Conservation (phyloP, 2,113 vertebrate genomes). For the Eurystomus gularis region DNA sequence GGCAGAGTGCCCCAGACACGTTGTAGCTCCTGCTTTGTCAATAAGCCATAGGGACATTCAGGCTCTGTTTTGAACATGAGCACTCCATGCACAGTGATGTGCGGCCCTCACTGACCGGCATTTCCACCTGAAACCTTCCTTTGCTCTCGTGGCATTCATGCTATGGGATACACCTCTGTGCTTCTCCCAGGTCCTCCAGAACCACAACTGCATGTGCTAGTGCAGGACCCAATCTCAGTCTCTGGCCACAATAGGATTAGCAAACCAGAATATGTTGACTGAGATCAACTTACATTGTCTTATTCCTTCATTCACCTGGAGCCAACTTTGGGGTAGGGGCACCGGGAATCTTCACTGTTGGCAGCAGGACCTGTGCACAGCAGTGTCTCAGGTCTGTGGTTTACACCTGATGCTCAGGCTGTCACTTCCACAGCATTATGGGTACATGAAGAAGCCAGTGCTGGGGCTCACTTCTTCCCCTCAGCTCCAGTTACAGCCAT, state of each 20-base stretch:
- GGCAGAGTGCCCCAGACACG: neutral
- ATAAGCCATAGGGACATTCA: neutral
- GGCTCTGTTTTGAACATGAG: neutral
- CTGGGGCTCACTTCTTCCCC: neutral
- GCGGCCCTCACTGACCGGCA: neutral
- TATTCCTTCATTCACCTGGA: neutral
- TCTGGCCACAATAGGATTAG: accelerated
- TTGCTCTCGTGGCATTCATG: neutral
- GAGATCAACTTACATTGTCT: neutral
- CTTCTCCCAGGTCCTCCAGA: neutral
- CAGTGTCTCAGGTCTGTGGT: neutral
- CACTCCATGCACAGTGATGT: accelerated
- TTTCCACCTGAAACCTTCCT: neutral
- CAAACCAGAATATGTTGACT: neutral
- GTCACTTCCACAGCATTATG: neutral
- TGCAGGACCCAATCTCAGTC: neutral
- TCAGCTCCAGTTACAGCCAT: neutral
- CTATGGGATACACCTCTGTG: neutral
- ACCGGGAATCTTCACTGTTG: accelerated
- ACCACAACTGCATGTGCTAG: neutral
- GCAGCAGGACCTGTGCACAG: neutral
- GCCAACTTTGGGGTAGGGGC: neutral
- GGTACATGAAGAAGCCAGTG: neutral
- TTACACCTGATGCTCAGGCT: neutral
- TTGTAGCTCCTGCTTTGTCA: neutral